Evolutionary conservation across 1,140 invertebrate genomes (phyloP).

Genomic region (Hetaerina americana): DNA sequence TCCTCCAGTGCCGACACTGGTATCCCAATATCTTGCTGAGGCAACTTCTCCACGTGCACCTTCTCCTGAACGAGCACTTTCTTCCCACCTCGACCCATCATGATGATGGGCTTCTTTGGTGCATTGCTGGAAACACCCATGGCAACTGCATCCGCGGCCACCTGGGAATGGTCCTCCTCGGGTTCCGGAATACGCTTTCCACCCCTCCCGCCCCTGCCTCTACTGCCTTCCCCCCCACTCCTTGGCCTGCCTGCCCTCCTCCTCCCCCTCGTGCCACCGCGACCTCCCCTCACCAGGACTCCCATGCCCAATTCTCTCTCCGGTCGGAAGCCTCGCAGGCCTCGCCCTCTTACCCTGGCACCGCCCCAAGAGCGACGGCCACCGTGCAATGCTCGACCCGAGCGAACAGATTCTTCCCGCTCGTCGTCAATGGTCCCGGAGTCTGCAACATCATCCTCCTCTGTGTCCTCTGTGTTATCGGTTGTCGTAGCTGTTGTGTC

Average conservation of each 20-base stretch:
- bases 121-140: slow-evolving; percentile 23
- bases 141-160: slow-evolving; percentile 31
- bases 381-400: neutral
- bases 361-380: neutral
- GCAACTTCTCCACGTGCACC: slow-evolving; percentile 17
- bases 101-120: neutral
- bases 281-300: neutral
- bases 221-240: slow-evolving; percentile 29
- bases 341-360: neutral
- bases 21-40: neutral
- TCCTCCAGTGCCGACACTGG: neutral
- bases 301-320: neutral
- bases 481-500: neutral
- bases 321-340: neutral
- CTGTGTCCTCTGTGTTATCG: neutral
- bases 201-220: slow-evolving; percentile 28
- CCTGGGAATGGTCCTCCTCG: slow-evolving; percentile 32
- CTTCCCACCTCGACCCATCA: neutral
- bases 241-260: slow-evolving; percentile 23
- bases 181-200: slow-evolving; percentile 27
- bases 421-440: neutral
- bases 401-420: neutral
- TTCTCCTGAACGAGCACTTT: neutral
- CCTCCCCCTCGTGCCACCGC: slow-evolving; percentile 9
- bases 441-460: neutral